phyloP scores from a whole-genome alignment of 2,113 vertebrate species.

The Pseudopipra pipra region DNA sequence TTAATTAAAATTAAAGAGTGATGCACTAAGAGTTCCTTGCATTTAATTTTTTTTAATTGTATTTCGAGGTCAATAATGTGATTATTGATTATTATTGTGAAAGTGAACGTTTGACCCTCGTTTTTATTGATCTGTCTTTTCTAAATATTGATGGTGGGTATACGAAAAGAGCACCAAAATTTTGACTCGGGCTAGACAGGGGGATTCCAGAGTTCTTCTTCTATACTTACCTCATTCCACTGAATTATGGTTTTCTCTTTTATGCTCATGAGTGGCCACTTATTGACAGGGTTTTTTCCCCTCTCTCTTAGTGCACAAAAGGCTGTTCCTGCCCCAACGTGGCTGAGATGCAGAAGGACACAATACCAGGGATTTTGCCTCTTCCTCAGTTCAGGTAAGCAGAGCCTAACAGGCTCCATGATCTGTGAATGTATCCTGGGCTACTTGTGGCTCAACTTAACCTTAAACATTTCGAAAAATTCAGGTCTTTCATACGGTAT shows the following conservation, averaged over 20 bases:
- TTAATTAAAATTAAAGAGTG: not conserved
- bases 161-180: not conserved
- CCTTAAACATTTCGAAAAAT: not conserved
- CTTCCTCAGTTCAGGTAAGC: not conserved
- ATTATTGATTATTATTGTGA: not conserved
- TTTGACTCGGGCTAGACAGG: not conserved
- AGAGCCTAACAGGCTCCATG: not conserved
- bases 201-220: not conserved
- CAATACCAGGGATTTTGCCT: not conserved
- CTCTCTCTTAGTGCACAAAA: accelerated
- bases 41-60: not conserved
- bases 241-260: not conserved
- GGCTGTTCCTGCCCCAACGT: not conserved
- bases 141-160: not conserved
- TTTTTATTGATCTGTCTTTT: not conserved
- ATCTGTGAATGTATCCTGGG: not conserved
- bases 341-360: not conserved
- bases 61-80: not conserved
- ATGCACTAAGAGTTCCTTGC: not conserved
- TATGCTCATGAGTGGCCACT: not conserved
- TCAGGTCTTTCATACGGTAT: accelerated
- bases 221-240: not conserved
- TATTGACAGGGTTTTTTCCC: not conserved
- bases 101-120: not conserved
- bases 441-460: accelerated